Evolutionary conservation across 2,888 invertebrate genomes (phyloP).

Genomic region (Ormyrus nitidulus): DNA sequence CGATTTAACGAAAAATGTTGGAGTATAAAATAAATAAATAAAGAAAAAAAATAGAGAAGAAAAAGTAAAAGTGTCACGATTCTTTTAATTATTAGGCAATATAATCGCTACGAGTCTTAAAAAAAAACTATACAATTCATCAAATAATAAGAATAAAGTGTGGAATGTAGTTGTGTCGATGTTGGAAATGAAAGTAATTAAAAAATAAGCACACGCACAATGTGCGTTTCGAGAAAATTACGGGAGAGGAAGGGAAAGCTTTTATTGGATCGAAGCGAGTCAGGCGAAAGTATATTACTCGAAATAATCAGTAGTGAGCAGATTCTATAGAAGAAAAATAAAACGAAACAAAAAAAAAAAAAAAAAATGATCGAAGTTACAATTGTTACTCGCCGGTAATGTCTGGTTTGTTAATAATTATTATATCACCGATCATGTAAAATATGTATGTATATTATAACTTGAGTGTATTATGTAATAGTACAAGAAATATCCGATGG

Average conservation of each 20-base stretch:
- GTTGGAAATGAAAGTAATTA: constrained; percentile 24
- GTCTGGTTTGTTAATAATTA: constrained; percentile 74
- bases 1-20: constrained; percentile 27
- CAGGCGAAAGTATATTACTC: constrained; percentile 43
- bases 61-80: constrained; percentile 28
- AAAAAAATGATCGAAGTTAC: constrained; percentile 40
- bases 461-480: constrained; percentile 73
- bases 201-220: constrained; percentile 11
- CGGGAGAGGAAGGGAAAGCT: constrained; percentile 21
- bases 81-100: constrained; percentile 38
- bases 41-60: constrained; percentile 1
- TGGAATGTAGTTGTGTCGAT: constrained; percentile 42
- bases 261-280: constrained; percentile 35
- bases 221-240: constrained; percentile 22
- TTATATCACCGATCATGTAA: constrained; percentile 72
- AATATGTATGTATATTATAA: constrained; percentile 75
- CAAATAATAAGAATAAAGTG: constrained; percentile 41
- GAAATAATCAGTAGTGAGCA: constrained; percentile 48
- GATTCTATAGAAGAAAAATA: constrained; percentile 35
- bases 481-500: constrained; percentile 67
- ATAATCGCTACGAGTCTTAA: constrained; percentile 34
- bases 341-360: constrained; percentile 9
- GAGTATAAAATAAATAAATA: neutral
- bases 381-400: constrained; percentile 69
- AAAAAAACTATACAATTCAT: constrained; percentile 37